A percentile compares a stretch with the other conserved stretches of the same genome.
Conservation (phyloP, 2,888 invertebrate genomes). For the Serripes groenlandicus region DNA sequence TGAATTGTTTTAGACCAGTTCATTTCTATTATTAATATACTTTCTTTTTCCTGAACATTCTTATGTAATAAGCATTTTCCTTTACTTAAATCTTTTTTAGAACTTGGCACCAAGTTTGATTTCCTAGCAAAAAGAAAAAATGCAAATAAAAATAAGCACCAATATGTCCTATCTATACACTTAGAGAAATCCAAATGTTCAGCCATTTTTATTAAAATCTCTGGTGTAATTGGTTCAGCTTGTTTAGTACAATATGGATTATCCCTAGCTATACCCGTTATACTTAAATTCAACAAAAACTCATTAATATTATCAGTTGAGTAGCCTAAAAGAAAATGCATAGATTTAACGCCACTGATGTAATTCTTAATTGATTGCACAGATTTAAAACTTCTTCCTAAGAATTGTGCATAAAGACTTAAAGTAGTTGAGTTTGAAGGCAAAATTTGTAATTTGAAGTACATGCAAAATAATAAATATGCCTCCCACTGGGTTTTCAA, state of each 20-base stretch:
- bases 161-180: background rate
- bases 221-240: background rate
- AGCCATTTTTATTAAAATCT: background rate
- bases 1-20: slow-evolving; percentile 7
- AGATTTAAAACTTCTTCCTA: slow-evolving; percentile 5
- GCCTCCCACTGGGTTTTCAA: background rate
- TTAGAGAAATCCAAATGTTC: background rate
- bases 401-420: background rate
- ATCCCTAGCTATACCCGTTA: background rate
- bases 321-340: background rate
- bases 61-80: slow-evolving; percentile 4
- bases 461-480: background rate
- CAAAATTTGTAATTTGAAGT: background rate
- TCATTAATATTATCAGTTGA: background rate
- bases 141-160: slow-evolving; percentile 30
- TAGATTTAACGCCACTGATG: slow-evolving; percentile 1
- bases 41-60: background rate
- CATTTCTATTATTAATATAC: background rate
- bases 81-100: background rate
- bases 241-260: background rate
- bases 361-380: slow-evolving; percentile 7
- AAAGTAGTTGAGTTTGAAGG: background rate
- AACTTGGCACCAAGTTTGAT: background rate
- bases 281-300: slow-evolving; percentile 1
- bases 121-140: slow-evolving; percentile 30